These are phyloP conservation scores for Peromyscus leucopus DNA, from an alignment of 2,113 vertebrate genomes.

Conservation along the genomic window DNA sequence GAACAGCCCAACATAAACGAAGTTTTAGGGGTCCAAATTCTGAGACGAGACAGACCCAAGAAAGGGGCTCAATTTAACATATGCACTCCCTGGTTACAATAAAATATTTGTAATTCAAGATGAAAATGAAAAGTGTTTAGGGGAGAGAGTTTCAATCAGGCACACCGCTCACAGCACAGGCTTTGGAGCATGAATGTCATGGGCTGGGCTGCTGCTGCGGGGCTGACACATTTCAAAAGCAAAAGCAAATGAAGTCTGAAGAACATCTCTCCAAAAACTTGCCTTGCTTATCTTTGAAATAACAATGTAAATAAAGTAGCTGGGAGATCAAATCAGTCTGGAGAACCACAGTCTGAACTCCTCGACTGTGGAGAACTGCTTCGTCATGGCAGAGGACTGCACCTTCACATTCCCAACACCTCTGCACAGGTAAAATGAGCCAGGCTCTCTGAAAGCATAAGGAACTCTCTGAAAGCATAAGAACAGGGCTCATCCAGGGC, in stretches of 20 bases:
- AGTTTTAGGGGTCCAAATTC: neutral
- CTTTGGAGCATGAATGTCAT: neutral
- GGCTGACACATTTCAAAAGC: neutral
- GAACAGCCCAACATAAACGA: neutral
- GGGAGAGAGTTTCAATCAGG: conserved; percentile 47
- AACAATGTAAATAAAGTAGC: conserved; percentile 14
- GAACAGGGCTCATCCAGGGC: neutral
- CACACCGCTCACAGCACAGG: neutral
- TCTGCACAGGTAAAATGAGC: neutral
- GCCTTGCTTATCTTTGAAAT: conserved; percentile 33
- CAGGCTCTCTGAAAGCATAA: neutral
- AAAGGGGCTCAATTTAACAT: conserved; percentile 32
- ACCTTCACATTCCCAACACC: neutral
- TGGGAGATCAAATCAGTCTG: neutral
- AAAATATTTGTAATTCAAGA: conserved; percentile 73
- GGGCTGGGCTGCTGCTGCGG: neutral
- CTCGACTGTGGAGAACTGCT: neutral
- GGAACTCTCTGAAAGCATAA: neutral
- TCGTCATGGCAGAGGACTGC: rapidly evolving
- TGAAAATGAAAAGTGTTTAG: conserved; percentile 57
- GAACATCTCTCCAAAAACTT: conserved; percentile 3
- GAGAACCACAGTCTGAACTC: neutral
- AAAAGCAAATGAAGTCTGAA: conserved; percentile 60
- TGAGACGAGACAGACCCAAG: neutral
- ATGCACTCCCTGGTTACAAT: neutral